A percentile compares a stretch with the other conserved stretches of the same genome.
These are phyloP conservation scores for Temnothorax ravouxi DNA, from an alignment of 2,888 invertebrate genomes.

Conservation along the genomic window DNA sequence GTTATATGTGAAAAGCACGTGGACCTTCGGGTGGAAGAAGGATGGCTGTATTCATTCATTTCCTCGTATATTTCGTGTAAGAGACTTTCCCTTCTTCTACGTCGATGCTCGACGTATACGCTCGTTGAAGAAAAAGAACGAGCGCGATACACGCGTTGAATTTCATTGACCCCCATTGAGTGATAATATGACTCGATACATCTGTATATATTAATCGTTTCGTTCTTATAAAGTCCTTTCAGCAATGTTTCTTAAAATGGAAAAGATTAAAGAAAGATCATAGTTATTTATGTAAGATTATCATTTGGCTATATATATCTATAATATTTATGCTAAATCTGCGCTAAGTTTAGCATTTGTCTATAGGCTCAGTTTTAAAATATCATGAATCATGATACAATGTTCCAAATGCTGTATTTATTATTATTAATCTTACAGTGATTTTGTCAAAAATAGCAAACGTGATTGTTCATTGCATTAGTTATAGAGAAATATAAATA, in stretches of 20 bases:
- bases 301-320: background rate
- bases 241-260: conserved; percentile 2
- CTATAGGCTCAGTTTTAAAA: background rate
- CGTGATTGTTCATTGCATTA: background rate
- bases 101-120: conserved; percentile 50
- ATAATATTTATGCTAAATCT: background rate
- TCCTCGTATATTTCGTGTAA: conserved; percentile 77
- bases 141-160: conserved; percentile 30
- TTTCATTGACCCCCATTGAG: conserved; percentile 32
- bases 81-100: conserved; percentile 65
- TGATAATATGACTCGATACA: conserved; percentile 24
- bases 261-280: background rate
- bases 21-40: conserved; percentile 82
- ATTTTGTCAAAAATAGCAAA: background rate
- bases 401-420: background rate
- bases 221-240: conserved; percentile 39
- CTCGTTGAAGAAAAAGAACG: conserved; percentile 42
- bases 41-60: conserved; percentile 83
- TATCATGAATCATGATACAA: background rate
- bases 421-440: conserved; percentile 19
- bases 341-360: background rate
- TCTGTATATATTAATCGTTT: conserved; percentile 17
- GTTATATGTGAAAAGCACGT: conserved; percentile 82
- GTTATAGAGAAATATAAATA: conserved; percentile 13
- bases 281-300: background rate